Evolutionary conservation across 2,797 vertebrate species (phyloP), one percentile per base, ranked within the genome.

Genomic region (Poecilia velifera): DNA sequence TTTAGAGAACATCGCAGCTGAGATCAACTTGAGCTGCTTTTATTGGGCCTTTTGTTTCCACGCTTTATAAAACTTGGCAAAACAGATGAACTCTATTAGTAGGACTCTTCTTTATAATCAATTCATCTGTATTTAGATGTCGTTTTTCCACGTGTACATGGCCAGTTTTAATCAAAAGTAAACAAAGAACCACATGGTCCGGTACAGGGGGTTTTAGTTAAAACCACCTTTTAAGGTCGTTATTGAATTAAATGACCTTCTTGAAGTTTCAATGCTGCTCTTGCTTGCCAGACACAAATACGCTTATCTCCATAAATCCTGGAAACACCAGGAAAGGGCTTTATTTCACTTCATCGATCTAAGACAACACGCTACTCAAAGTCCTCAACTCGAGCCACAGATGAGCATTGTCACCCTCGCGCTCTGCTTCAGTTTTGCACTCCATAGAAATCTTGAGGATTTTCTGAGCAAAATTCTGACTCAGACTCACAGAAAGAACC

Each of bases 21-120:
- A 74, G 74, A 41, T 18, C 45, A 64, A 22, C 41, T 34, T 74
- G 13, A 18, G 34, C 68, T 79, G 4, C 1, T 82, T 28, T 73
- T 59, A 73, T 16, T 66, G 3, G 76, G 34, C 20, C 6, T 25
- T 34, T 74, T 76, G 34, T 49, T 18, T 62, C 72, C 51, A 62
- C 6, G 25, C 8, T 77, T 3, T 31, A 7, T 47, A 31, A 83
- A 57, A 46, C 3, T 5, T 51, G 51, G 45, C 2, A 47, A 41
- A 73, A 51, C 1, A 49, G 39, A 66, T 9, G n/a, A 25, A 46
- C 20, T 34, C 59, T 34, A 7, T 16, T 62, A 13, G 31, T 28
- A 12, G 28, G 55, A 13, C n/a, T 57, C 5, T 31, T 59, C 57
- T 59, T 28, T 59, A 59, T 14, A 31, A 59, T 59, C 57, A 59